A percentile compares a stretch with the other conserved stretches of the same genome.
phyloP scores from a whole-genome alignment of 2,797 vertebrate species.

The Tarsius wallacei region DNA sequence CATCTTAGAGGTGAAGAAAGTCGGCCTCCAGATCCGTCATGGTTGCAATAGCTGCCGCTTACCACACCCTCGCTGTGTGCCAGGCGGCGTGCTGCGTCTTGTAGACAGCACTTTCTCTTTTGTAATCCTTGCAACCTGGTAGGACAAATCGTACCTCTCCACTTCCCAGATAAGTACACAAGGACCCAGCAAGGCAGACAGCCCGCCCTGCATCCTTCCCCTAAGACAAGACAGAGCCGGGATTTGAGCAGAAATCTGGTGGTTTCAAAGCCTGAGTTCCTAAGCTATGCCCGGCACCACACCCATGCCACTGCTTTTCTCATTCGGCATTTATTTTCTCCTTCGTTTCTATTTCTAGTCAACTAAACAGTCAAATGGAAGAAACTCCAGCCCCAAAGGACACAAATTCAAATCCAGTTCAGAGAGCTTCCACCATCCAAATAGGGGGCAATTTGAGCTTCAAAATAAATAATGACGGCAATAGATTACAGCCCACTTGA shows the following conservation, averaged over 20 bases:
- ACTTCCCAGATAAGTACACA: constrained; percentile 43
- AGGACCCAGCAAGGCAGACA: not conserved
- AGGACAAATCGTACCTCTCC: constrained; percentile 15
- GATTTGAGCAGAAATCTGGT: constrained; percentile 41
- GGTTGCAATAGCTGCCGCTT: not conserved
- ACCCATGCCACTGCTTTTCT: not conserved
- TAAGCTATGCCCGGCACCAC: not conserved
- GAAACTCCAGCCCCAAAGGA: not conserved
- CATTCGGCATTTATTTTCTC: not conserved
- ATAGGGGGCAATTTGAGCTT: constrained; percentile 20
- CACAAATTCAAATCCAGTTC: constrained; percentile 24
- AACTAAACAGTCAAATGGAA: constrained; percentile 12
- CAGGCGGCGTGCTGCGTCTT: not conserved
- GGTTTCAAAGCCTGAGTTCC: constrained; percentile 1
- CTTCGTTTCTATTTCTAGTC: not conserved
- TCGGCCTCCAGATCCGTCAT: not conserved
- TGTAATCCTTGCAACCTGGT: constrained; percentile 29
- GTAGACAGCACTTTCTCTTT: constrained; percentile 18
- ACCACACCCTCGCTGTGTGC: not conserved
- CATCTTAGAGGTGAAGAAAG: not conserved
- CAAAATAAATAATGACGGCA: constrained; percentile 25
- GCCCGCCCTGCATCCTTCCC: not conserved
- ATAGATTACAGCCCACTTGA: constrained; percentile 13
- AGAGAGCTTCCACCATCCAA: constrained; percentile 10
- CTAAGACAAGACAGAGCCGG: not conserved